Base-by-base conservation (phyloP, 2,113 vertebrate species). In the Ictidomys tridecemlineatus region DNA sequence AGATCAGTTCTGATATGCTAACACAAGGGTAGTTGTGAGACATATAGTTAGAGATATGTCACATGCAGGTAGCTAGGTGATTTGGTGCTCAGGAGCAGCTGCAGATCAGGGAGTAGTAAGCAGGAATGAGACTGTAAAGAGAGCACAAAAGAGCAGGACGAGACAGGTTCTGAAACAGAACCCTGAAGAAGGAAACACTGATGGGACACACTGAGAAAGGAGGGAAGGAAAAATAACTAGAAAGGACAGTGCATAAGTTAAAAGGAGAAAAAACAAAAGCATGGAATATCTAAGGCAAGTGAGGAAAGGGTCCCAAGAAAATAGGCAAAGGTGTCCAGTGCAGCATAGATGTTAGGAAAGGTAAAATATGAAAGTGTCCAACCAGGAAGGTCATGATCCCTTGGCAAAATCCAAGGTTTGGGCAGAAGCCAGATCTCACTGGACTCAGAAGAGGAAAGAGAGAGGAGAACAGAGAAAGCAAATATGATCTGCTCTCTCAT, bases 151-250 rank as follows among this genome's bases (percentile, higher is more conserved):
- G 30, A 69, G 34, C 61, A 34, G 91, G 78, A 48, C 4, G 87
- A 92, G 65, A 88, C 80, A 67, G 30, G 20, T 39, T 39, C 13
- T 83, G 48, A 86, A 96, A 86, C 4, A 83, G 70, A 95, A 89
- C 11, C 9, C 74, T 16, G 17, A 87, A 79, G 70, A 96, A 86
- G 6, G 94, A 97, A 93, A 91, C 48, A 89, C 10, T 83, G 65
- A 86, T 93, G 32, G 61, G 58, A 74, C 17, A 85, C 80, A 48
- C 67, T 92, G 32, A 91, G n/a, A 83, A 84, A 30, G 17, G 30
- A n/a, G 2, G 61, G 73, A 90, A 26, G 65, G 53, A 65, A 74
- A 74, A 88, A 83, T 51, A 94, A 94, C 34, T 30, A 67, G 34
- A 61, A 93, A 93, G 61, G 17, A 1, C 7, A 45, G 72, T n/a